Base-by-base conservation (phyloP, 2,113 vertebrate genomes). In the Takifugu bimaculatus region DNA sequence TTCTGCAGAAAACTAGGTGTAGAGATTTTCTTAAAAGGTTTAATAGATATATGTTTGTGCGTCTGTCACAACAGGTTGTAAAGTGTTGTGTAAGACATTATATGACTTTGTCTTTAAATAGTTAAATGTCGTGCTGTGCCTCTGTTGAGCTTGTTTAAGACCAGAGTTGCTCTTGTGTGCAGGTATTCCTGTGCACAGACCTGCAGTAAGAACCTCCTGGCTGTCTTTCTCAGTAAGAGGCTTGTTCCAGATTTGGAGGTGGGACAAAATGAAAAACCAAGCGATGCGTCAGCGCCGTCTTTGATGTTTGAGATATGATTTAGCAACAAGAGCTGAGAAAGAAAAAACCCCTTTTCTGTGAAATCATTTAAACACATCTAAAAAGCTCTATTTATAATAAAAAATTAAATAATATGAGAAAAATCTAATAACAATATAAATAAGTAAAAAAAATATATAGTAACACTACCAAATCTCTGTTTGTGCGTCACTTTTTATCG, bases 81-180 rank as follows among this genome's bases (percentile, higher is more conserved):
- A 11, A 39, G 43, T 58, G 81, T 83, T 88, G 77, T 83, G 65
- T 74, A 83, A 80, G 67, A 63, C 63, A 73, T 82, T 74, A 66
- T 27, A 62, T 27, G 3, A 32, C 56, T 39, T 39, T 39, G 35
- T 64, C 75, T 82, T 84, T 83, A 88, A 88, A 88, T 83, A 89
- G 84, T 74, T 60, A 52, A 43, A 72, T 1, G 39, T 56, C 70
- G 74, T 65, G 57, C 49, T 60, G 57, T 13, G 60, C 68, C 71
- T 83, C 83, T 83, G 80, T 87, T 85, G 82, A 76, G 25, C 57
- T 65, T 35, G 26, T 66, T 59, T 76, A 69, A 73, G 62, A 65
- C 48, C 49, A 44, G 25, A 69, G 61, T 49, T 52, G 50, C 42
- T 65, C 44, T 65, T 77, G 60, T 57, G 63, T 64, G 71, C 28